Percentiles rank a stretch among this genome's conserved stretches.
Conservation (phyloP, 2,888 invertebrate species). For the Drosophila melanosoma region DNA sequence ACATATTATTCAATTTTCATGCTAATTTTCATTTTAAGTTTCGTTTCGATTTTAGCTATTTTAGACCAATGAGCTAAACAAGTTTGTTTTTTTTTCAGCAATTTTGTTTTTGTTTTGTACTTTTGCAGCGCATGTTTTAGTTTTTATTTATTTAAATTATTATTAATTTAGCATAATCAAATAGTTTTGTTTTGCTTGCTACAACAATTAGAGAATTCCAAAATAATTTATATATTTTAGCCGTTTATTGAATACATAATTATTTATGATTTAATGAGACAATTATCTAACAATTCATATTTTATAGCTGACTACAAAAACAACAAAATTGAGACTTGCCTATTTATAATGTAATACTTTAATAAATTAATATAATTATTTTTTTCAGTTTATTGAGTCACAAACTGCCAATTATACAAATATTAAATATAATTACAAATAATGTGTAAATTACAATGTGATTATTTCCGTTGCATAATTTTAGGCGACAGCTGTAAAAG, state of each 20-base stretch:
- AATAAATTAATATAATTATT: conserved; percentile 6
- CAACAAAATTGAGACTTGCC: background rate
- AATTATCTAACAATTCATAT: conserved; percentile 10
- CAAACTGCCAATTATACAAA: conserved; percentile 7
- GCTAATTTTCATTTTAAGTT: conserved; percentile 38
- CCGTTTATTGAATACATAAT: conserved; percentile 25
- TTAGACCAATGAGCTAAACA: conserved; percentile 53
- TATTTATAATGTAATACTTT: background rate
- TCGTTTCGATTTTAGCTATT: conserved; percentile 46
- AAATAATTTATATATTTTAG: conserved; percentile 17
- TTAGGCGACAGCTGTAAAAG: conserved; percentile 39
- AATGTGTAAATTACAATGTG: conserved; percentile 1
- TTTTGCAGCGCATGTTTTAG: conserved; percentile 49
- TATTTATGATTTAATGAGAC: conserved; percentile 19
- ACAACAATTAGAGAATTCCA: conserved; percentile 71
- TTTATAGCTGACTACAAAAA: conserved; percentile 5
- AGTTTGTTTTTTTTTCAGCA: conserved; percentile 2
- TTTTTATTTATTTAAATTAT: conserved; percentile 52
- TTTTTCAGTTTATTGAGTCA: conserved; percentile 28
- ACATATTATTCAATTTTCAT: conserved; percentile 43
- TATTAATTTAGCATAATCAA: conserved; percentile 33
- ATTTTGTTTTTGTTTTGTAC: conserved; percentile 33
- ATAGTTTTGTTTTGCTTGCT: conserved; percentile 27
- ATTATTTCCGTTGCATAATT: conserved; percentile 52
- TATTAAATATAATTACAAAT: conserved; percentile 3